A percentile compares a stretch with the other conserved stretches of the same genome.
phyloP scores from a whole-genome alignment of 2,888 invertebrate genomes.

The Chorisops tibialis region DNA sequence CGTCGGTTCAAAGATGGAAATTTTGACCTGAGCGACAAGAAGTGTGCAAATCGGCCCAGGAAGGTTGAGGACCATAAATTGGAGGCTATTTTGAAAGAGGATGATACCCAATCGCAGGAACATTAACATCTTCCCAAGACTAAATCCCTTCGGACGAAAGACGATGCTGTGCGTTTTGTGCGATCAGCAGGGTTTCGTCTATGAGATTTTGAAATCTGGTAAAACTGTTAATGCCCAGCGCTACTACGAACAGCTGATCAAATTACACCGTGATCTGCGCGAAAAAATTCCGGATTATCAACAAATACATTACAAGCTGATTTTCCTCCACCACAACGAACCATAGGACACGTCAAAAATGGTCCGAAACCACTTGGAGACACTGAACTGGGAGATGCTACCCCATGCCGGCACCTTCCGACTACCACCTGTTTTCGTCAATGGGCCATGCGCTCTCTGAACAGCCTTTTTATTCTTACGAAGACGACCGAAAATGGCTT shows the following conservation, averaged over 20 bases:
- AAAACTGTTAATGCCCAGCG: background rate
- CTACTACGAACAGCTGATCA: background rate
- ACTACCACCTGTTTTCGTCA: too few relatives aligned
- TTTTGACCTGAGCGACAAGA: too few relatives aligned
- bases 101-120: background rate
- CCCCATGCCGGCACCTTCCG: background rate
- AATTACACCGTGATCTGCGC: too few relatives aligned
- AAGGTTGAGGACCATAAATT: too few relatives aligned
- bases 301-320: background rate
- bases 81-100: background rate
- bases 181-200: background rate
- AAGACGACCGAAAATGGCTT: background rate
- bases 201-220: too few relatives aligned
- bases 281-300: background rate
- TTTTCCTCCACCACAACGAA: too few relatives aligned
- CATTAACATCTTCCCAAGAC: constrained; percentile 1
- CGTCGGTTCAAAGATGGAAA: too few relatives aligned
- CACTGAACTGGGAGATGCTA: too few relatives aligned
- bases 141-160: background rate
- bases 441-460: background rate
- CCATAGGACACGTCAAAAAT: too few relatives aligned
- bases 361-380: too few relatives aligned
- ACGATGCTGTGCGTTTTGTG: background rate
- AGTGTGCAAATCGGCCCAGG: too few relatives aligned
- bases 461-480: background rate